Evolutionary conservation across 2,113 vertebrate genomes (phyloP), one percentile per base, ranked within the genome.

Genomic region (Lophura nycthemera): DNA sequence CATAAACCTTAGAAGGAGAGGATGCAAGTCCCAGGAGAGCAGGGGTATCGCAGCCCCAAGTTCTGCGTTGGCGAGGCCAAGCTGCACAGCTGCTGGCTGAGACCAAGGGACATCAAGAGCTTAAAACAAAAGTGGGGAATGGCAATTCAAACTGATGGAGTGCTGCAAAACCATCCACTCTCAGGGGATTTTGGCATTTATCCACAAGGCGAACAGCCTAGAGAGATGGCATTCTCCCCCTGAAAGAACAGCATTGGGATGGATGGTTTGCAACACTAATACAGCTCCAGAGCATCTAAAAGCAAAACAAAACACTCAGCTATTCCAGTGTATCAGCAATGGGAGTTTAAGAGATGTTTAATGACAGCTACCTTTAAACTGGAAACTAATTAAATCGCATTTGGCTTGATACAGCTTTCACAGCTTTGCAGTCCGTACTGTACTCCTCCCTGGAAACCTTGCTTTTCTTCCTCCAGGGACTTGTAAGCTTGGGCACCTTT

Each of bases 1-100:
- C 21, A 7, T 60, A 47, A 74, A 18, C 2, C 32, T 63, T 13
- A 3, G 0, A 4, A 6, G 10, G 4, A 61, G 20, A 42, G 16
- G 24, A 29, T 43, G 54, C 15, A 36, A 86, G 40, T 7, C 24
- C 72, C 1, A 0, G 24, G 15, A 65, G 61, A 67, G 32, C 14
- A 9, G 12, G 73, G 2, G 15, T 50, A 43, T 20, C 1, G 0
- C 6, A 61, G 75, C 4, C 30, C 15, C 66, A 16, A 54, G 27
- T 10, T 12, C 24, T 59, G 34, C 17, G 47, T 52, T 38, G 22
- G 8, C 3, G 16, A 63, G 61, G 61, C 36, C 11, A 6, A 25
- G 15, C 10, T 18, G 36, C 16, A 12, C 16, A 27, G 61, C 25
- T 64, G 36, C 22, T 11, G 3, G 36, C 29, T 29, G 27, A 66